Evolutionary conservation across 2,888 invertebrate species (phyloP).

Genomic region (Amblyjoppa proteus): DNA sequence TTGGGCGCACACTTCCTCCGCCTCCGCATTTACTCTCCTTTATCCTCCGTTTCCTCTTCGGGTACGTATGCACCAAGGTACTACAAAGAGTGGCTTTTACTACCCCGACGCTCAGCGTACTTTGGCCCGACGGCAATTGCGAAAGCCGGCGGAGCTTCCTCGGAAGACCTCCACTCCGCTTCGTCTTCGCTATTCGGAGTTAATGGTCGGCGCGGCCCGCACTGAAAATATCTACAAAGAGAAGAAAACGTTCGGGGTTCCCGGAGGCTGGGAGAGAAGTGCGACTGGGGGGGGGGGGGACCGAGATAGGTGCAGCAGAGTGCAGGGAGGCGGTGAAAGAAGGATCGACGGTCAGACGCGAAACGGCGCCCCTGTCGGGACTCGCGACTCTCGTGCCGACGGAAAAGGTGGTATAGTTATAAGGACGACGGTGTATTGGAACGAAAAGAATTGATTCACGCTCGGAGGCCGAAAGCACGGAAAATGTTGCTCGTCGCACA

Average conservation of each 20-base stretch:
- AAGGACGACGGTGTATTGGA: slow-evolving; percentile 35
- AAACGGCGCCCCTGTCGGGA: slow-evolving; percentile 21
- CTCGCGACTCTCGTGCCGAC: not conserved
- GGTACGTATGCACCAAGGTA: slow-evolving; percentile 41
- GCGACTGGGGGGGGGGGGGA: not conserved
- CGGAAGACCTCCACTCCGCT: slow-evolving; percentile 25
- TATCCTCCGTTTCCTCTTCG: slow-evolving; percentile 24
- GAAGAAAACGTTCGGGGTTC: not conserved
- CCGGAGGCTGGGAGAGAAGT: slow-evolving; percentile 1
- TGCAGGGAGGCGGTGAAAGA: slow-evolving; percentile 23
- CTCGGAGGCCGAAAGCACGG: slow-evolving; percentile 24
- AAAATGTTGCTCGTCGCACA: slow-evolving; percentile 38
- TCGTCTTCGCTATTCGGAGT: slow-evolving; percentile 53
- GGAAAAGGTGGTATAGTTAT: slow-evolving; percentile 28
- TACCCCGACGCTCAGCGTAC: slow-evolving; percentile 26
- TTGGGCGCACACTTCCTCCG: slow-evolving; percentile 27
- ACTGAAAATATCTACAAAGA: slow-evolving; percentile 29
- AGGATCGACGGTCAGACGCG: slow-evolving; percentile 39
- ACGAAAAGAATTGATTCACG: slow-evolving; percentile 48
- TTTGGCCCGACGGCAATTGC: slow-evolving; percentile 50
- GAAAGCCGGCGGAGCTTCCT: slow-evolving; percentile 32
- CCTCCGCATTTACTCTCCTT: slow-evolving; percentile 16
- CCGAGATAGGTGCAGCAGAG: slow-evolving; percentile 9
- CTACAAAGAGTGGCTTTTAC: slow-evolving; percentile 60
- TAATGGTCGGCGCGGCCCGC: slow-evolving; percentile 51